Conservation (phyloP, 2,888 invertebrate species). For the Watsonalla binaria region DNA sequence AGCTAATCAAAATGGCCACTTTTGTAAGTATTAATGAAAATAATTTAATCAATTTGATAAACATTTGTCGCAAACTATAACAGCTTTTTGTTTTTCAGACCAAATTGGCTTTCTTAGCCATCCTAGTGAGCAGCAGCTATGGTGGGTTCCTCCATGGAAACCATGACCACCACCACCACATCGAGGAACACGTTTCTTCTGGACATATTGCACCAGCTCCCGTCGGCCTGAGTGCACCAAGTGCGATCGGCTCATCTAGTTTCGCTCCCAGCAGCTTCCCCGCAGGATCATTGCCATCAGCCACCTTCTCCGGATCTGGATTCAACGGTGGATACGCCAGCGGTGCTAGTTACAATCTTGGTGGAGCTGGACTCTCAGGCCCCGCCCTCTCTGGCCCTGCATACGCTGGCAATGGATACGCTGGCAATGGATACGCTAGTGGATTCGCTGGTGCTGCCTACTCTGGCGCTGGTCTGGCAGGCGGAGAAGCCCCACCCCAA, state of each 20-base stretch:
- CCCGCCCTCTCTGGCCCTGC: constrained; percentile 7
- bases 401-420: neutral
- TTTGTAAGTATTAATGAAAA: constrained; percentile 54
- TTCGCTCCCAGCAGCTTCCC: constrained; percentile 69
- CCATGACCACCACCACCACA: constrained; percentile 19
- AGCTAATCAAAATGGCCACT: constrained; percentile 73
- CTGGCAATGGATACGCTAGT: constrained; percentile 4
- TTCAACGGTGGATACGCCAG: constrained; percentile 15
- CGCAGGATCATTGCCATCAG: constrained; percentile 62
- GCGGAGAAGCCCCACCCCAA: constrained; percentile 42
- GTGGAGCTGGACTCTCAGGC: constrained; percentile 8
- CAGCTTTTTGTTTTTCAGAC: constrained; percentile 47
- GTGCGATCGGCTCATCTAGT: constrained; percentile 36
- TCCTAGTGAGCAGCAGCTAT: constrained; percentile 59
- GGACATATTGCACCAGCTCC: constrained; percentile 12
- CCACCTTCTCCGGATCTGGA: constrained; percentile 48
- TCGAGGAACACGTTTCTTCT: constrained; percentile 16
- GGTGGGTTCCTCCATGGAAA: constrained; percentile 54
- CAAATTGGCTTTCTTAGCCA: constrained; percentile 62
- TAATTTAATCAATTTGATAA: neutral
- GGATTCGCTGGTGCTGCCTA: constrained; percentile 7
- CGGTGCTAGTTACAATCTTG: constrained; percentile 1
- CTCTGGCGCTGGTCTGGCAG: constrained; percentile 11
- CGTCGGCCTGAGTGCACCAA: constrained; percentile 17
- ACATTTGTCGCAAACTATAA: constrained; percentile 3